Evolutionary conservation across 1,140 invertebrate genomes (phyloP).

Genomic region (Xylocopa sonorina): DNA sequence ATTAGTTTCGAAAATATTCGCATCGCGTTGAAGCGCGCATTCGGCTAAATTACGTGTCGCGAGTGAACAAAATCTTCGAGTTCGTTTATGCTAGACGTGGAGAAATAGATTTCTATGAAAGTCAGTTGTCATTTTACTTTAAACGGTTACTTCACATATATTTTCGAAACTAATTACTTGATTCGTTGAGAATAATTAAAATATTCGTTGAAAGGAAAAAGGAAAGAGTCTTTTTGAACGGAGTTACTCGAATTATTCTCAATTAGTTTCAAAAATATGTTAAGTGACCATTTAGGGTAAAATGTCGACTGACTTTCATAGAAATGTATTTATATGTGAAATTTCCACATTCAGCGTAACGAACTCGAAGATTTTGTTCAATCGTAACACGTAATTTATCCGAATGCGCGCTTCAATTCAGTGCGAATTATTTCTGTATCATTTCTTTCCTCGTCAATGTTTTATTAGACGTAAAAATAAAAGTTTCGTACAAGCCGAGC

Average conservation of each 20-base stretch:
- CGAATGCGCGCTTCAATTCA: slow-evolving; percentile 18
- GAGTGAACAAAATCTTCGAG: slow-evolving; percentile 36
- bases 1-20: slow-evolving; percentile 21
- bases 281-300: no score
- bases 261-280: no score
- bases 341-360: slow-evolving; percentile 31
- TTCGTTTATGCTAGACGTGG: slow-evolving; percentile 23
- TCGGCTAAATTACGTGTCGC: slow-evolving; percentile 12
- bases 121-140: no score
- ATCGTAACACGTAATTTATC: slow-evolving; percentile 16
- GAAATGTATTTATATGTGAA: slow-evolving; percentile 47
- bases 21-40: slow-evolving; percentile 23
- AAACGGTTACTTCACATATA: no score
- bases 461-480: slow-evolving; percentile 32
- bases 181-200: no score
- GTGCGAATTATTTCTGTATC: slow-evolving; percentile 29
- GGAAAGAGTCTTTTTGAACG: no score
- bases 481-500: slow-evolving; percentile 37
- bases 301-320: slow-evolving; percentile 50
- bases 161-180: no score
- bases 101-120: slow-evolving; percentile 52
- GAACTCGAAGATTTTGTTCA: slow-evolving; percentile 35
- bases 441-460: slow-evolving; percentile 23
- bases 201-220: no score
- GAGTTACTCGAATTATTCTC: no score